Conservation (phyloP, 2,797 vertebrate species). For the Poeciliopsis presidionis region DNA sequence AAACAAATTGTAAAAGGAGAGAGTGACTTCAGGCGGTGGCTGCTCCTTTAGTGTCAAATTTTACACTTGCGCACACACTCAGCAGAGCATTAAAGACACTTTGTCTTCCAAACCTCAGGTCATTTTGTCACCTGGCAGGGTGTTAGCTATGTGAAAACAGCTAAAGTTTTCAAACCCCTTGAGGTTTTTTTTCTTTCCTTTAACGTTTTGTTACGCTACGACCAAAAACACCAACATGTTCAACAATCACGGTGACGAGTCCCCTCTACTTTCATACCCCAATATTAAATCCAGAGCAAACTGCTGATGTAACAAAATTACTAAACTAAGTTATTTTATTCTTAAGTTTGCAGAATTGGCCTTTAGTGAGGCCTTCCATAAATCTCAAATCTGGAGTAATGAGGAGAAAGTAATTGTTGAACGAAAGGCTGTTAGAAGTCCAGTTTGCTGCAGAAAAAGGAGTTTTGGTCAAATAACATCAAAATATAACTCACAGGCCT, state of each 20-base stretch:
- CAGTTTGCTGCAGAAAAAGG: neutral
- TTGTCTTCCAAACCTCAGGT: constrained; percentile 47
- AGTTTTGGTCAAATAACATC: neutral
- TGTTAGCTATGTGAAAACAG: constrained; percentile 41
- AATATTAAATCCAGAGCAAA: neutral
- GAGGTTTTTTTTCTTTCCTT: neutral
- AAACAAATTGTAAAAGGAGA: constrained; percentile 31
- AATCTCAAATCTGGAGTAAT: neutral
- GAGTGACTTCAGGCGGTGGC: constrained; percentile 29
- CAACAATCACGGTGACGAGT: neutral
- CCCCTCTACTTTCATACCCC: neutral
- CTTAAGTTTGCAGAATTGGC: neutral
- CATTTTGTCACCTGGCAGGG: constrained; percentile 52
- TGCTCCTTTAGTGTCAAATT: constrained; percentile 35
- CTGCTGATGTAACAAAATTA: neutral
- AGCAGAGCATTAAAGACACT: constrained; percentile 36
- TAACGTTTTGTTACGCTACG: neutral
- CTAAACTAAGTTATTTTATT: neutral
- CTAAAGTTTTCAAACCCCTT: neutral
- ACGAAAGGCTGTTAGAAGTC: neutral
- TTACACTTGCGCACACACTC: constrained; percentile 11
- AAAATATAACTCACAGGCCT: neutral
- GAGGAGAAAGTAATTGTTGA: neutral
- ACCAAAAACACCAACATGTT: neutral
- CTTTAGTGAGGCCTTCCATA: neutral